A percentile compares a stretch with the other conserved stretches of the same genome.
Evolutionary conservation across 2,888 invertebrate species (phyloP).

Genomic region (Stenotaenia linearis): DNA sequence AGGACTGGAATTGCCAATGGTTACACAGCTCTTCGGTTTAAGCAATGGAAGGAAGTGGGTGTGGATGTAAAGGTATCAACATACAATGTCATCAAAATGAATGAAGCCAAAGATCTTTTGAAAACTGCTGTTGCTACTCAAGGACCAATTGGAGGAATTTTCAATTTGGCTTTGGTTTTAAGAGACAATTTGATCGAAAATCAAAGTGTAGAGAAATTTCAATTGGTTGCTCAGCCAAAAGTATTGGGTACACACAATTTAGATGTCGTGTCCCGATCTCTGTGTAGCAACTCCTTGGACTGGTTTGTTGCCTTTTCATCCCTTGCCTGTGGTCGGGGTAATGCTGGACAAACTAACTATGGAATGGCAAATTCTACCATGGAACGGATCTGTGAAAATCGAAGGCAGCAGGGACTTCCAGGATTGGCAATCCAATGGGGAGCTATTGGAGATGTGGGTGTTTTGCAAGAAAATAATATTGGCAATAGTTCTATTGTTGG

Average conservation of each 20-base stretch:
- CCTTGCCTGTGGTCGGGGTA: conserved; percentile 92
- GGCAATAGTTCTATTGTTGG: conserved; percentile 85
- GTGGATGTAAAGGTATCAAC: conserved; percentile 40
- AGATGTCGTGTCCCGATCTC: conserved; percentile 68
- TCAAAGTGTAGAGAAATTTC: conserved; percentile 71
- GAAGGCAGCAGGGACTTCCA: conserved; percentile 76
- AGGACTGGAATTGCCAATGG: conserved; percentile 84
- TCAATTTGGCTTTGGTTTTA: conserved; percentile 87
- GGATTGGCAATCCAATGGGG: conserved; percentile 93
- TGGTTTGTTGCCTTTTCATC: conserved; percentile 96
- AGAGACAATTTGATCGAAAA: conserved; percentile 82
- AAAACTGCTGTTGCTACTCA: conserved; percentile 57
- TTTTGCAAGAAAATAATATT: conserved; percentile 80
- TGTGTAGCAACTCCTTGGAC: conserved; percentile 66
- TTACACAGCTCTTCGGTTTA: conserved; percentile 80
- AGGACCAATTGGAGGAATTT: conserved; percentile 76
- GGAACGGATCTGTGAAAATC: conserved; percentile 87
- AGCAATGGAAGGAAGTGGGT: conserved; percentile 52
- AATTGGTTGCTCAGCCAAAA: conserved; percentile 76
- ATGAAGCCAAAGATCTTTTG: conserved; percentile 66
- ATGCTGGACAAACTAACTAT: conserved; percentile 94
- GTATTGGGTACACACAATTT: conserved; percentile 74
- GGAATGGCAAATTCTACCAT: conserved; percentile 95
- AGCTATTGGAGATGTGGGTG: conserved; percentile 94
- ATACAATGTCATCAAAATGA: conserved; percentile 60